Conservation (phyloP, 2,888 invertebrate genomes). For the Lasioglossum malachurum region DNA sequence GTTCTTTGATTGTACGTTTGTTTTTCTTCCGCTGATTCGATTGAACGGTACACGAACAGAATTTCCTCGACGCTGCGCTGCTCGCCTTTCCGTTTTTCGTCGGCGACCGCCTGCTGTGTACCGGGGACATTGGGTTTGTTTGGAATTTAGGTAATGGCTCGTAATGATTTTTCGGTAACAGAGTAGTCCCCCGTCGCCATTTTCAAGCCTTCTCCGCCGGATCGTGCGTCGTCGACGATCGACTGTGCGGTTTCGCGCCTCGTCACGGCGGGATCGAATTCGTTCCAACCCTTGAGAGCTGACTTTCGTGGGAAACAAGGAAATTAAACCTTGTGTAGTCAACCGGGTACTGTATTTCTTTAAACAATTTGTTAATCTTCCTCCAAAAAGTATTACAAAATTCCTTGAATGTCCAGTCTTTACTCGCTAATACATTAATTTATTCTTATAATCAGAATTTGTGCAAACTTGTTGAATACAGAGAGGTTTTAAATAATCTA, state of each 20-base stretch:
- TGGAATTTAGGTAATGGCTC: constrained; percentile 16
- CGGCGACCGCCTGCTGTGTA: neutral
- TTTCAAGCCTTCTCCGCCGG: neutral
- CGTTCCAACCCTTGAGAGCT: too few species aligned
- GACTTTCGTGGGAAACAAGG: too few species aligned
- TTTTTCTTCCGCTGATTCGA: constrained; percentile 47
- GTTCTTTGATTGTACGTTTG: constrained; percentile 53
- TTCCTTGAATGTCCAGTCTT: too few species aligned
- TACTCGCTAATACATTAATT: too few species aligned
- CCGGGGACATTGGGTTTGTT: neutral
- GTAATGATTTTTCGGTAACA: constrained; percentile 5
- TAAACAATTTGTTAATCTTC: too few species aligned
- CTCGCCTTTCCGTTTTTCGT: neutral
- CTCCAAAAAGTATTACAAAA: too few species aligned
- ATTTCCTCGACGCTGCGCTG: constrained; percentile 31
- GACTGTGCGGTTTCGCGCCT: constrained; percentile 3
- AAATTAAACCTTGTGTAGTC: too few species aligned
- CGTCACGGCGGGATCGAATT: neutral
- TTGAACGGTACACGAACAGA: constrained; percentile 20
- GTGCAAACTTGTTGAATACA: too few species aligned
- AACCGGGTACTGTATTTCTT: too few species aligned
- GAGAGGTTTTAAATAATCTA: too few species aligned
- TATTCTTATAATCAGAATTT: too few species aligned
- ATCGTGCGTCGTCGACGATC: neutral
- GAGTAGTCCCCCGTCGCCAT: neutral